Conservation (phyloP, 2,888 invertebrate genomes). For the Leptothorax acervorum region DNA sequence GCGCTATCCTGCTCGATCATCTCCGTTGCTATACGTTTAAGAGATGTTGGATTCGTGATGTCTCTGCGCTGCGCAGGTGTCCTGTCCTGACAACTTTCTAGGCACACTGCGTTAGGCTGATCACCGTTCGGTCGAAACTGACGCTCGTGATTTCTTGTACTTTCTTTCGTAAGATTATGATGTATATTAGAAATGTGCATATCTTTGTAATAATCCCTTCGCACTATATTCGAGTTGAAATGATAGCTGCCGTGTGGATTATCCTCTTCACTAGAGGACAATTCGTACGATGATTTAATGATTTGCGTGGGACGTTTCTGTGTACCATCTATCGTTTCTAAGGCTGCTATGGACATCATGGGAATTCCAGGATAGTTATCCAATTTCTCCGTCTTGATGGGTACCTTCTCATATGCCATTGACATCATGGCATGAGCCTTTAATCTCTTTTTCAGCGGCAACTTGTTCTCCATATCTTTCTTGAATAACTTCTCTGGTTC, state of each 20-base stretch:
- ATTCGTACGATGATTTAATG: conserved; percentile 58
- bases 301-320: conserved; percentile 62
- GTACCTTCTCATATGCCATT: conserved; percentile 68
- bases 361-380: conserved; percentile 75
- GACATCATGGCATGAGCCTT: conserved; percentile 79
- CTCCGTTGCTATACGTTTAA: conserved; percentile 65
- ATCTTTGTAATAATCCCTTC: conserved; percentile 75
- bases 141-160: conserved; percentile 68
- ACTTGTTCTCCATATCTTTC: conserved; percentile 75
- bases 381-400: conserved; percentile 73
- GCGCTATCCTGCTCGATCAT: conserved; percentile 63
- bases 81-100: conserved; percentile 67
- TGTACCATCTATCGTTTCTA: conserved; percentile 68
- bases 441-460: conserved; percentile 82
- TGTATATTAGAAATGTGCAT: conserved; percentile 62
- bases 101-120: conserved; percentile 62
- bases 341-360: conserved; percentile 81
- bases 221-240: conserved; percentile 69
- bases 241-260: conserved; percentile 51
- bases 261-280: conserved; percentile 54
- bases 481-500: conserved; percentile 73
- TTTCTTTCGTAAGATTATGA: conserved; percentile 64
- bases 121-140: conserved; percentile 58
- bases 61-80: conserved; percentile 68
- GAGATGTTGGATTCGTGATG: conserved; percentile 48